Percentiles rank a stretch among this genome's conserved stretches.
Evolutionary conservation across 2,113 vertebrate genomes (phyloP).

Genomic region (Hydrochoerus hydrochaeris): DNA sequence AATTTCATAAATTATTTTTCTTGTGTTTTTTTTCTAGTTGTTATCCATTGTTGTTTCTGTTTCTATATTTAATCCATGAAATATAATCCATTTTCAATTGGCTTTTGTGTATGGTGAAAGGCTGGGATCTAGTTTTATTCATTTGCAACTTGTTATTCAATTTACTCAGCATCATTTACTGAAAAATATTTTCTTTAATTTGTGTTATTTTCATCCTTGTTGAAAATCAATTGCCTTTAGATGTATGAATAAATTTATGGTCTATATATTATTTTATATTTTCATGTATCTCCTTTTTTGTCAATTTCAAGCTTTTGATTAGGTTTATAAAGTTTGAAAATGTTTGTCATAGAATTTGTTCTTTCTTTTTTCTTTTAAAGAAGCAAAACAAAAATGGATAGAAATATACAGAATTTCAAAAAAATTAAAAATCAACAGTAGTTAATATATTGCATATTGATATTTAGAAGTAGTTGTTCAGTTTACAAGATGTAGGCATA

Average conservation of each 20-base stretch:
- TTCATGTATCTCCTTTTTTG: not conserved
- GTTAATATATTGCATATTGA: too few species aligned
- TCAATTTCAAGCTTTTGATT: not conserved
- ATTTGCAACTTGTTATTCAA: not conserved
- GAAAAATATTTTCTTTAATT: not conserved
- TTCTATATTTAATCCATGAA: not conserved
- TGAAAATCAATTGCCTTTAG: not conserved
- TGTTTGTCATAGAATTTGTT: not conserved
- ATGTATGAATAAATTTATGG: not conserved
- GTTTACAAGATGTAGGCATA: too few species aligned
- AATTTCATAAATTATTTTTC: not conserved
- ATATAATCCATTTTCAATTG: not conserved
- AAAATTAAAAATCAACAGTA: too few species aligned
- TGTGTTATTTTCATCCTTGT: not conserved
- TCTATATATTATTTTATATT: not conserved
- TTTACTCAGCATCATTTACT: not conserved
- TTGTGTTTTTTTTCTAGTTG: not conserved
- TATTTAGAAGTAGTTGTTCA: too few species aligned
- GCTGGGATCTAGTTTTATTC: not conserved
- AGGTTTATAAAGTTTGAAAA: not conserved
- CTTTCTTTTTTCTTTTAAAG: not conserved
- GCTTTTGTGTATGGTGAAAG: not conserved
- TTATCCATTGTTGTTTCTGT: not conserved
- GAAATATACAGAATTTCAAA: too few species aligned
- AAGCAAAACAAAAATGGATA: too few species aligned